phyloP scores from a whole-genome alignment of 2,797 vertebrate species.

The Lepidocolaptes lacrymiger region DNA sequence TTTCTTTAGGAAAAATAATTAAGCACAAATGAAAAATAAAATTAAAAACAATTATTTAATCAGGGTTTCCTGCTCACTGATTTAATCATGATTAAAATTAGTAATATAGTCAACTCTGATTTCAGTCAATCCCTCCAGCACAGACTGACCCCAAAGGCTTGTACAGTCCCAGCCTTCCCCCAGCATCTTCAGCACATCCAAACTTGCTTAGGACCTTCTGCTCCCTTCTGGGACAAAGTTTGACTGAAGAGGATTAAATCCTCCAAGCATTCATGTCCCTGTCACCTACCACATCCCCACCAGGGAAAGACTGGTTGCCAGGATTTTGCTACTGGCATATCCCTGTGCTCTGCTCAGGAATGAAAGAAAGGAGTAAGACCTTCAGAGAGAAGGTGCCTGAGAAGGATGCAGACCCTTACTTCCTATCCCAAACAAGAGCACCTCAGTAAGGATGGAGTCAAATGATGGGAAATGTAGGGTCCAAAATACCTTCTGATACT shows the following conservation, averaged over 20 bases:
- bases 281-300: background rate
- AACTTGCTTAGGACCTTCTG: background rate
- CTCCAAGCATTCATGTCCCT: background rate
- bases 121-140: conserved; percentile 16
- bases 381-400: background rate
- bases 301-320: background rate
- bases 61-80: conserved; percentile 66
- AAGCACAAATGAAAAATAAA: conserved; percentile 67
- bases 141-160: background rate
- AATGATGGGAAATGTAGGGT: background rate
- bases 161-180: background rate
- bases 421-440: background rate
- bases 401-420: background rate
- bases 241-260: background rate
- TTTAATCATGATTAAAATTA: conserved; percentile 66
- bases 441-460: background rate
- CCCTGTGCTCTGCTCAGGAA: background rate
- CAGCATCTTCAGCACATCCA: background rate
- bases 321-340: background rate
- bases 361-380: background rate
- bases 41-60: conserved; percentile 71
- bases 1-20: conserved; percentile 70
- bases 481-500: background rate
- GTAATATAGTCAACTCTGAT: conserved; percentile 35
- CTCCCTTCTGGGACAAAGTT: background rate